Evolutionary conservation across 2,888 invertebrate genomes (phyloP).

Genomic region (Temnothorax ravouxi): DNA sequence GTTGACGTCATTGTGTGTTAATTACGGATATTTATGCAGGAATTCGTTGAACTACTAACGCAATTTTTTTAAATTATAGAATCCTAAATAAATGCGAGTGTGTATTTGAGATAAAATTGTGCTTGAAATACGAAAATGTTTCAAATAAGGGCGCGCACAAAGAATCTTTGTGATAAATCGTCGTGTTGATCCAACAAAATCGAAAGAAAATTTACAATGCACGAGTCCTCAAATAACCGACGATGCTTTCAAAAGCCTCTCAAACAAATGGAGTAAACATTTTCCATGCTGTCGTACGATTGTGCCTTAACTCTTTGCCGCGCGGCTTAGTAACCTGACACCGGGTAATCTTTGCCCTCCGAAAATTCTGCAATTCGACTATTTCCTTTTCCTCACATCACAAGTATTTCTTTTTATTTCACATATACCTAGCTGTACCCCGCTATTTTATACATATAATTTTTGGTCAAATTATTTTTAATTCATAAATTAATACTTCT

Average conservation of each 20-base stretch:
- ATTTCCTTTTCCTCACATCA: background rate
- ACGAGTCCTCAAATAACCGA: slow-evolving; percentile 25
- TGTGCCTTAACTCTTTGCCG: slow-evolving; percentile 82
- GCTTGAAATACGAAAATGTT: background rate
- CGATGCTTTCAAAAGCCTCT: slow-evolving; percentile 32
- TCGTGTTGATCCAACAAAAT: background rate
- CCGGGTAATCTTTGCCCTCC: slow-evolving; percentile 68
- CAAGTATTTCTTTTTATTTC: background rate
- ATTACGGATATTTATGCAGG: background rate
- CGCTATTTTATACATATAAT: slow-evolving; percentile 3
- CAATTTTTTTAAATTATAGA: background rate
- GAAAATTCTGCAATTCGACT: slow-evolving; percentile 72
- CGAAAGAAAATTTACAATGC: slow-evolving; percentile 44
- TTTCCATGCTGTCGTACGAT: slow-evolving; percentile 34
- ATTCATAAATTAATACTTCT: background rate
- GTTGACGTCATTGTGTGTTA: background rate
- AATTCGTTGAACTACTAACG: background rate
- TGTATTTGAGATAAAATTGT: background rate
- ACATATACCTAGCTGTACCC: background rate
- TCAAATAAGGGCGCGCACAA: background rate
- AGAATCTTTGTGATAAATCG: background rate
- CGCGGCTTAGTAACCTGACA: slow-evolving; percentile 84
- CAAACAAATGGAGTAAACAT: slow-evolving; percentile 70
- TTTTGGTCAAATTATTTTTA: background rate
- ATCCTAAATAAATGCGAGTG: background rate